Evolutionary conservation across 2,888 invertebrate species (phyloP), one percentile per base, ranked within the genome.

Genomic region (Dione vanillae): DNA sequence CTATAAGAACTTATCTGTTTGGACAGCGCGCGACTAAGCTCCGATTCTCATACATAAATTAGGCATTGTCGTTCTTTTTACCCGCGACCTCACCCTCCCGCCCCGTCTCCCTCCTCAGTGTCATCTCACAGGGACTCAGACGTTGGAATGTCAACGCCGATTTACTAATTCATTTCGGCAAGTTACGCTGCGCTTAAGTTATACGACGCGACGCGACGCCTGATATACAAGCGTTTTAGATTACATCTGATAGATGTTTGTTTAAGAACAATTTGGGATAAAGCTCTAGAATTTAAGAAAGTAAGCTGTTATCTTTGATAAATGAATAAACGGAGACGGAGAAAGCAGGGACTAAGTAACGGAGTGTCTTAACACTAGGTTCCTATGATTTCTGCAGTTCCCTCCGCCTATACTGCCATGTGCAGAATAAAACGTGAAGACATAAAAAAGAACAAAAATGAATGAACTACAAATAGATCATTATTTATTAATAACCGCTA

Each of bases 161-260:
- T 90, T 91, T 83, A 88, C 89, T 91, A 90, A 91, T 91, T 89
- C 86, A 88, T 88, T 90, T 90, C 84, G 90, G 88, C 89, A 87
- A 85, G 75, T 74, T 70, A 52, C 45, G 64, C 51, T 19, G 52
- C 10, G n/a, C 79, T 86, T 84, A 83, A 37, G 75, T 20, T 8
- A 27, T 40, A 76, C 84, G 84, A 82, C 75, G 81, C 84, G 85
- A 82, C 75, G 41, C 41, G 37, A 82, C 75, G 41, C 41, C 20
- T 59, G 27, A 62, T 45, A 45, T 45, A 61, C 19, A 45, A 49
- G 20, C 27, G 61, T 27, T 12, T 45, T 61, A 45, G 45, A 61
- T 61, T 45, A 35, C 45, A 35, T 61, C 12, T 49, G 49, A 27
- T 27, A n/a, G 27, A 35, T 35, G 27, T 61, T 61, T 45, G 14